Conservation (phyloP, 2,888 invertebrate genomes). For the Eledona agricola region DNA sequence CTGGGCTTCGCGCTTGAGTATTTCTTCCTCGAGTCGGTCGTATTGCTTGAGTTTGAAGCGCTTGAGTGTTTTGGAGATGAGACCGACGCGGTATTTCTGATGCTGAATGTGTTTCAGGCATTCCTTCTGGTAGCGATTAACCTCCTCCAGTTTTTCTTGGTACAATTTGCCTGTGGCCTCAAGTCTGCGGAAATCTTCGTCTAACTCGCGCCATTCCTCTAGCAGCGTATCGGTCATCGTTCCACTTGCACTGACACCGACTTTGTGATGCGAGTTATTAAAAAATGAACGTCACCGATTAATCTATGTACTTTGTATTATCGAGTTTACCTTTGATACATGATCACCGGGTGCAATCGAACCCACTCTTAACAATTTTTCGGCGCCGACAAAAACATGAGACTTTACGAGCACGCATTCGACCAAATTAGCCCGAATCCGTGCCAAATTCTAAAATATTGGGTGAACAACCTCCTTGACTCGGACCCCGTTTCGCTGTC, state of each 20-base stretch:
- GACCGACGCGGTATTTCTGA: constrained; percentile 85
- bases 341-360: constrained; percentile 14
- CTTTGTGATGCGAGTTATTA: constrained; percentile 13
- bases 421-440: constrained; percentile 6
- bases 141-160: constrained; percentile 80
- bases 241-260: constrained; percentile 3
- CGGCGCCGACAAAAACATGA: no score
- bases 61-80: constrained; percentile 64
- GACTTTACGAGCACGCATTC: constrained; percentile 15
- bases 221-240: constrained; percentile 43
- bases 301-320: constrained; percentile 27
- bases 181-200: constrained; percentile 48
- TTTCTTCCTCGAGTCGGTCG: constrained; percentile 74
- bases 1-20: constrained; percentile 81
- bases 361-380: no score
- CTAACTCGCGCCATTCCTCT: constrained; percentile 49
- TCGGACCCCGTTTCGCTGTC: constrained; percentile 15
- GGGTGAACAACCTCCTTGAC: constrained; percentile 41
- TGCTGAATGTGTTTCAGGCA: constrained; percentile 88
- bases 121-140: constrained; percentile 80
- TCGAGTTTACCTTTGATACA: constrained; percentile 11
- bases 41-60: constrained; percentile 63
- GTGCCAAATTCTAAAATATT: constrained; percentile 43
- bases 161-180: constrained; percentile 82
- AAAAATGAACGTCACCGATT: constrained; percentile 7